These are phyloP conservation scores for Polydrusus cervinus DNA, from an alignment of 2,888 invertebrate species.

Conservation along the genomic window DNA sequence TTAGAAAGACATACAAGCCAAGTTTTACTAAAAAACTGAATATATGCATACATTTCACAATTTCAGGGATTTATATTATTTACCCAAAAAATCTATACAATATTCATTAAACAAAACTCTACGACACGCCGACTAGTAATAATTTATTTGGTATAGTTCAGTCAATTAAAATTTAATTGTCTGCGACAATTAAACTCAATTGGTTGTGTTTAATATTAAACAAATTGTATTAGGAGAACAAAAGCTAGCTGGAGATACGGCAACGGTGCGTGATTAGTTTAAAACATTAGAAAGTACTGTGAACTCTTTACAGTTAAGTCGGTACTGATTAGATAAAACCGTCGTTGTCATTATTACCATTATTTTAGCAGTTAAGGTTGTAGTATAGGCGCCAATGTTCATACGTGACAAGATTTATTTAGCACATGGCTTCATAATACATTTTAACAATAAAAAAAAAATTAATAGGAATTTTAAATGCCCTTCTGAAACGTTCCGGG, in stretches of 20 bases:
- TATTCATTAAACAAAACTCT: no score
- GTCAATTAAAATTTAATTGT: slow-evolving; percentile 13
- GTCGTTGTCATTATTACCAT: neutral
- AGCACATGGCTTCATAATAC: no score
- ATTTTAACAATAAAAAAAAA: no score
- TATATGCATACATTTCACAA: no score
- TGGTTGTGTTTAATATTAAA: slow-evolving; percentile 39
- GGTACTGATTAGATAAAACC: slow-evolving; percentile 42
- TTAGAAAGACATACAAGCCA: no score
- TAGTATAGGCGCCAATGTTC: neutral
- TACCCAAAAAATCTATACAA: no score
- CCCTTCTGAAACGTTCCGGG: no score
- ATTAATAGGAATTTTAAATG: no score
- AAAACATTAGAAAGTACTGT: slow-evolving; percentile 44
- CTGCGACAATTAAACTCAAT: slow-evolving; percentile 18
- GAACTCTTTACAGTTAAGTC: slow-evolving; percentile 23
- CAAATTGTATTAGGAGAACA: slow-evolving; percentile 34
- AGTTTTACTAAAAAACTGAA: no score
- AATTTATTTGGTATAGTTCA: neutral
- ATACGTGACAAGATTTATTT: no score
- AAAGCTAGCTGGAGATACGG: slow-evolving; percentile 9
- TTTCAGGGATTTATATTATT: no score
- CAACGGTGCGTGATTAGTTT: slow-evolving; percentile 9
- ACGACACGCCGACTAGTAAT: no score
- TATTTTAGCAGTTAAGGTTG: neutral